Evolutionary conservation across 2,113 vertebrate species (phyloP).

Genomic region (Gasterosteus aculeatus): DNA sequence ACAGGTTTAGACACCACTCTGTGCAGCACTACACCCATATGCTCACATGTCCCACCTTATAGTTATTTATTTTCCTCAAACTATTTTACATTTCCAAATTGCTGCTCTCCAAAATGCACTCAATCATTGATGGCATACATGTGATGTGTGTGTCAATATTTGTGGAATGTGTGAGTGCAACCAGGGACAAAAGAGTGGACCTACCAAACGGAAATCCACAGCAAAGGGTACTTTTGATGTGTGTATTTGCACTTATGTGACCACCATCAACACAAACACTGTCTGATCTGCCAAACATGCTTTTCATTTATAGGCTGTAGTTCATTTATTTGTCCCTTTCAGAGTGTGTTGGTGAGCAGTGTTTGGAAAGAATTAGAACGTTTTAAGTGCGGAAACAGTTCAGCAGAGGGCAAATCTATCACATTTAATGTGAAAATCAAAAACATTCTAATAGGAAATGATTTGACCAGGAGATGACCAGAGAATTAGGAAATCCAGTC

Average conservation of each 20-base stretch:
- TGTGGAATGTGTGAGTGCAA: neutral
- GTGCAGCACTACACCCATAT: neutral
- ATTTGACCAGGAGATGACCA: neutral
- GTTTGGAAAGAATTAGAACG: neutral
- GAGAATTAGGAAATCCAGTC: slow-evolving; percentile 24
- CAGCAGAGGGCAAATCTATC: neutral
- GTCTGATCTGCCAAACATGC: neutral
- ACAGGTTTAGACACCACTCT: slow-evolving; percentile 25
- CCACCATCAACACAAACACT: neutral
- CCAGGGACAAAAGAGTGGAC: neutral
- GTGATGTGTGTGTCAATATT: neutral
- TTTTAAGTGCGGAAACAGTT: neutral
- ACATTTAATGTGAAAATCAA: slow-evolving; percentile 15
- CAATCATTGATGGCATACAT: neutral
- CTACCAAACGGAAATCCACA: neutral
- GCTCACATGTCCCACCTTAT: neutral
- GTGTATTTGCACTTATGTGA: neutral
- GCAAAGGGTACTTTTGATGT: neutral
- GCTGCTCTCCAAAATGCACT: neutral
- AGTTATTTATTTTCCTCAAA: neutral
- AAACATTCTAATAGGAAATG: neutral
- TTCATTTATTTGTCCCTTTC: neutral
- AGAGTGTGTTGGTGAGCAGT: neutral
- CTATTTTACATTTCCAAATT: neutral
- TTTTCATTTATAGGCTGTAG: neutral